phyloP scores from a whole-genome alignment of 2,797 vertebrate species.

The Varecia variegata region DNA sequence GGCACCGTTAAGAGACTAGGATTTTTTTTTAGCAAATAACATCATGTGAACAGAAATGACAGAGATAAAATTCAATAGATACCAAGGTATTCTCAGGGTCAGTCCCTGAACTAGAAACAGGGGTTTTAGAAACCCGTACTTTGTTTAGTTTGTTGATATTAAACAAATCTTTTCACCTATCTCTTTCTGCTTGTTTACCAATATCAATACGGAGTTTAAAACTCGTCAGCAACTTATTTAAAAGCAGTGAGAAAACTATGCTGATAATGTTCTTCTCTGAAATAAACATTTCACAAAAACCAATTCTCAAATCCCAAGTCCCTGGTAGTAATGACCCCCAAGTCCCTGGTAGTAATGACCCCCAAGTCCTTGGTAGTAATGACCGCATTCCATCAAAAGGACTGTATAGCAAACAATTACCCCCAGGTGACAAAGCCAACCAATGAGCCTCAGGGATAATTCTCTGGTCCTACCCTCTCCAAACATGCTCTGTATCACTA shows the following conservation, averaged over 20 bases:
- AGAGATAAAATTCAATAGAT: not conserved
- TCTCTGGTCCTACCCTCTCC: not conserved
- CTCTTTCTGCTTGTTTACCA: not conserved
- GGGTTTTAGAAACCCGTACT: not conserved
- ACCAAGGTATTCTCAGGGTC: not conserved
- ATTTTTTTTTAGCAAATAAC: not conserved
- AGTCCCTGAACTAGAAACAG: not conserved
- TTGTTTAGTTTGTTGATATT: not conserved
- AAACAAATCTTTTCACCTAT: not conserved
- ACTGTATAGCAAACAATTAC: not conserved
- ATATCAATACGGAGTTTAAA: not conserved
- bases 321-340: not conserved
- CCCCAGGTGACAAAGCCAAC: not conserved
- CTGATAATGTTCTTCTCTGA: not conserved
- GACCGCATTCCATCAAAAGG: not conserved
- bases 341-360: not conserved
- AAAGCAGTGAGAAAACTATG: not conserved
- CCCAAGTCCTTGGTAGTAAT: not conserved
- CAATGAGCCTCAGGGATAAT: not conserved
- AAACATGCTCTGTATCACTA: not conserved
- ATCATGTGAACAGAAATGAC: not conserved
- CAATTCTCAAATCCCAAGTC: not conserved
- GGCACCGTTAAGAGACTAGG: not conserved
- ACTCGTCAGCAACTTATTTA: not conserved
- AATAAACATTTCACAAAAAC: not conserved